Evolutionary conservation across 1,140 invertebrate species (phyloP).

Genomic region (Calephelis nemesis): DNA sequence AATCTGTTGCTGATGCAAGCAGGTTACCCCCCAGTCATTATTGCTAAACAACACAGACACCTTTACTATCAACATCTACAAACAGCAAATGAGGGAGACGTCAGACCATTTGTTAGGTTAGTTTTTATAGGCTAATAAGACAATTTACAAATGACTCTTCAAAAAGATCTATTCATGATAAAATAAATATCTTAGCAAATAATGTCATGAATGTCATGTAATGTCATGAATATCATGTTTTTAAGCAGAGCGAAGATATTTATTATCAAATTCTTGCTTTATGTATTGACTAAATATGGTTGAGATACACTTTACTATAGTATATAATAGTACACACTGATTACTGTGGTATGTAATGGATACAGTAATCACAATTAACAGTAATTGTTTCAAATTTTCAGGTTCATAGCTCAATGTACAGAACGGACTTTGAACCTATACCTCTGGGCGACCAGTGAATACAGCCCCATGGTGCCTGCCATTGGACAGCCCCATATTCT

Average conservation of each 20-base stretch:
- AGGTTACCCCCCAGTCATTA: slow-evolving; percentile 97
- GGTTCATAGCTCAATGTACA: slow-evolving; percentile 96
- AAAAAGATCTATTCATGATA: too few species aligned
- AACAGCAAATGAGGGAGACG: slow-evolving; percentile 94
- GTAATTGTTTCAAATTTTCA: slow-evolving; percentile 34
- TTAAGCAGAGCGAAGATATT: too few species aligned
- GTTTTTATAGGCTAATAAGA: neutral
- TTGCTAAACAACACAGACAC: slow-evolving; percentile 92
- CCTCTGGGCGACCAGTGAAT: slow-evolving; percentile 88
- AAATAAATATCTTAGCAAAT: too few species aligned
- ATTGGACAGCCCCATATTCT: slow-evolving; percentile 74
- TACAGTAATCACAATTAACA: too few species aligned
- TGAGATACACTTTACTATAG: too few species aligned
- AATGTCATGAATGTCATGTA: too few species aligned
- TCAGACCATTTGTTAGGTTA: slow-evolving; percentile 92
- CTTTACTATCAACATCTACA: slow-evolving; percentile 93
- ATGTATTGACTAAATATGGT: too few species aligned
- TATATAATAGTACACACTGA: too few species aligned
- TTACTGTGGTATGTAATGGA: too few species aligned
- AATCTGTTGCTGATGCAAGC: slow-evolving; percentile 98
- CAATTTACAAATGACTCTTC: too few species aligned
- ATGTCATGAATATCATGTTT: too few species aligned
- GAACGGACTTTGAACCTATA: slow-evolving; percentile 96
- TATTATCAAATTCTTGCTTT: too few species aligned
- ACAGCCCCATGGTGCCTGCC: slow-evolving; percentile 80